A percentile compares a stretch with the other conserved stretches of the same genome.
Conservation (phyloP, 2,797 vertebrate genomes). For the Podargus strigoides region DNA sequence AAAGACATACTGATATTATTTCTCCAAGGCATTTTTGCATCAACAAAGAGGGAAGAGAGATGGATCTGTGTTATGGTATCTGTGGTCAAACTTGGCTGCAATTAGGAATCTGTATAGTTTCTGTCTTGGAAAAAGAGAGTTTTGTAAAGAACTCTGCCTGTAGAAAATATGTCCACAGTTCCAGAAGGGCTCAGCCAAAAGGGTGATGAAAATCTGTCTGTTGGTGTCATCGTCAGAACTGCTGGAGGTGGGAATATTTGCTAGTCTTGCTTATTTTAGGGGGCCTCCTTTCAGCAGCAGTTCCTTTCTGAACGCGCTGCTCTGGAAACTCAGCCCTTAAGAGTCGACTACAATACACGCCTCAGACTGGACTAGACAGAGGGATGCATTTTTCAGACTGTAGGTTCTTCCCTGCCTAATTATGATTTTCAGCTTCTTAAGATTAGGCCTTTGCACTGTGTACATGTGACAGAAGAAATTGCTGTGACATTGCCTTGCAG, state of each 20-base stretch:
- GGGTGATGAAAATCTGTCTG: conserved; percentile 14
- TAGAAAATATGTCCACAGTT: background rate
- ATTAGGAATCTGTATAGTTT: background rate
- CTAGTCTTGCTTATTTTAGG: conserved; percentile 35
- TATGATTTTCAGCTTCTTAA: background rate
- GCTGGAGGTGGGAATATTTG: conserved; percentile 31
- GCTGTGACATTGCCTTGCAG: background rate
- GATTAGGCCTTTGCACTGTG: background rate
- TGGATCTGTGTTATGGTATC: background rate
- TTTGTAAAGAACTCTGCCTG: background rate
- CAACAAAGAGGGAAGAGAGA: background rate
- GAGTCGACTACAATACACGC: background rate
- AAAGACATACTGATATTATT: background rate
- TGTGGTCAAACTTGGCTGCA: conserved; percentile 38
- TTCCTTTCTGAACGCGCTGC: background rate
- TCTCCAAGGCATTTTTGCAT: background rate
- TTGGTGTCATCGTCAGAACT: conserved; percentile 11
- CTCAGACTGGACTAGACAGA: background rate
- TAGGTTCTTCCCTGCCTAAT: background rate
- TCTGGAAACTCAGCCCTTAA: background rate
- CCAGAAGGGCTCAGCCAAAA: conserved; percentile 21
- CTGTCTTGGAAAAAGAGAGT: background rate
- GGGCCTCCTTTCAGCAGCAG: background rate
- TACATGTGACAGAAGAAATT: background rate
- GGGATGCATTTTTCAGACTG: background rate